These are phyloP conservation scores for Anneissia japonica DNA, from an alignment of 35 echinoderm and acorn worm species.

Conservation along the genomic window DNA sequence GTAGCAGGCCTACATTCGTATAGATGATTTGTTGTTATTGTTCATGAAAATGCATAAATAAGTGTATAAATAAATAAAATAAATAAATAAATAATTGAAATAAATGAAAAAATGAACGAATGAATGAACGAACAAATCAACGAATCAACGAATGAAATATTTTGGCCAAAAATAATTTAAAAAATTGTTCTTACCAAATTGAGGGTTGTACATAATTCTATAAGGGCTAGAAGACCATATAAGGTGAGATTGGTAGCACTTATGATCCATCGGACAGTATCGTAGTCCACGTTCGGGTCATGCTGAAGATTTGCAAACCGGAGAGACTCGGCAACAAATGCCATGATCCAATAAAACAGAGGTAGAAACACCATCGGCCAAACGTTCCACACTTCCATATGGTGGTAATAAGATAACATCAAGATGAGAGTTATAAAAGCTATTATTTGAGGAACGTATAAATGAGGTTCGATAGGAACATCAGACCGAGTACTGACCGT, in stretches of 20 bases:
- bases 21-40: no score
- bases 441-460: constrained; percentile 43
- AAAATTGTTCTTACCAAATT: background rate
- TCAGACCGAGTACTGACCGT: constrained; percentile 20
- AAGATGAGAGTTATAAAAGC: constrained; percentile 41
- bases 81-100: no score
- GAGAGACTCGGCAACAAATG: constrained; percentile 36
- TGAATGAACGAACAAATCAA: no score
- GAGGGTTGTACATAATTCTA: background rate
- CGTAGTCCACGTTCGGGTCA: background rate
- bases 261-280: background rate
- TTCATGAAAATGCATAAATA: no score
- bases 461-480: constrained; percentile 38
- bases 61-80: no score
- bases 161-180: no score
- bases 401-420: constrained; percentile 62
- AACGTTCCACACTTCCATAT: constrained; percentile 70
- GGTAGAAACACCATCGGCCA: constrained; percentile 41
- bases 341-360: constrained; percentile 61
- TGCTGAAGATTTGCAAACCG: constrained; percentile 46
- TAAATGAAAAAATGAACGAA: no score
- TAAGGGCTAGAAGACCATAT: background rate
- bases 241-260: background rate
- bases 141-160: no score
- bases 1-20: no score